A percentile compares a stretch with the other conserved stretches of the same genome.
Conservation (phyloP, 2,113 vertebrate genomes). For the Corythornis vintsioides region DNA sequence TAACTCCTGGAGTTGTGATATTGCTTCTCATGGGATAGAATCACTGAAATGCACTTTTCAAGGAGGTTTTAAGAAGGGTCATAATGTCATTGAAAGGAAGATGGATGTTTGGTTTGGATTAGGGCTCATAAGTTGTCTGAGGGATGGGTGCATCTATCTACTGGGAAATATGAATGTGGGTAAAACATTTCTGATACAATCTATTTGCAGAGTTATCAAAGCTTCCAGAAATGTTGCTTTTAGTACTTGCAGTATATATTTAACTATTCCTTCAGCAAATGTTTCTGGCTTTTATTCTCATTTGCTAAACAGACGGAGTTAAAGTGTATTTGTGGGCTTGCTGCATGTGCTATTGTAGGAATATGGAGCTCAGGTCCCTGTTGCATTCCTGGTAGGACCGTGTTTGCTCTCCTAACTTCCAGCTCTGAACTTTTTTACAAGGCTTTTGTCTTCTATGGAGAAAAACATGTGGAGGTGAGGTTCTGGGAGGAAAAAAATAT, state of each 20-base stretch:
- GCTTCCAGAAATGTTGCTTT: conserved; percentile 13
- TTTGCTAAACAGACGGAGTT: not conserved
- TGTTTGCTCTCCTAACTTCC: not conserved
- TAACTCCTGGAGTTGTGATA: not conserved
- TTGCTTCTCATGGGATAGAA: not conserved
- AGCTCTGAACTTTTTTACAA: not conserved
- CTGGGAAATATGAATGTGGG: not conserved
- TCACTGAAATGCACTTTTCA: not conserved
- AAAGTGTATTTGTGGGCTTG: not conserved
- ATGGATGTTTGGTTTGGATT: not conserved
- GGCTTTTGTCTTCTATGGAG: not conserved
- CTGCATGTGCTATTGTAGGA: not conserved
- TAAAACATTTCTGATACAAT: not conserved
- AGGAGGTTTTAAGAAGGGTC: not conserved
- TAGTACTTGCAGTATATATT: not conserved
- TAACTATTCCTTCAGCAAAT: not conserved
- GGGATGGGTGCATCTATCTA: not conserved
- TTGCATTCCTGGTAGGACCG: not conserved
- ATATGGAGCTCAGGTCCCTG: not conserved
- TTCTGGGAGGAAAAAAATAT: not conserved
- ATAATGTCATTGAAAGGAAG: not conserved
- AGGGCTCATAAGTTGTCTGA: not conserved
- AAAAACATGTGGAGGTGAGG: not conserved
- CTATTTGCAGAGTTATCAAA: conserved; percentile 12
- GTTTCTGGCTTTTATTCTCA: not conserved